Base-by-base conservation (phyloP, 92 coral and sea anemone genomes). In the Epizoanthus fatuus region DNA sequence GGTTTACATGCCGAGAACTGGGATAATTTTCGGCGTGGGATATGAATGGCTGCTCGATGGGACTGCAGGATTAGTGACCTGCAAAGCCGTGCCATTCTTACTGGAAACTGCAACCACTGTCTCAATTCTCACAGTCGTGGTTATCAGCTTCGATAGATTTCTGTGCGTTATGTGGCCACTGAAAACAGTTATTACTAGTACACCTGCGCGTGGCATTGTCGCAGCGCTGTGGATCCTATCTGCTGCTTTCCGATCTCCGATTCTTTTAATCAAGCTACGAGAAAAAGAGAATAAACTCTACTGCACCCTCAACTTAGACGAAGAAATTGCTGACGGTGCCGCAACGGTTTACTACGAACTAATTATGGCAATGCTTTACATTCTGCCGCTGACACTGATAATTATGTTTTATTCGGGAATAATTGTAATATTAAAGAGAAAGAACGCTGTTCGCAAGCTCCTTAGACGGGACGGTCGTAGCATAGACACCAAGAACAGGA, bases 81-180 rank as follows among this genome's bases (percentile, higher is more conserved):
- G 82, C 49, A 77, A 77, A 42, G 39, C 63, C 14, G 82, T 77
- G 3, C 82, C 82, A 2, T 77, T 77, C 63, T 44, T 77, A 16
- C 42, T 77, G 13, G 82, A 77, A 77, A 77, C 82, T 10, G 82
- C 82, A 12, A 77, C 82, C 39, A 77, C 82, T 1, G 82, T 77
- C 29, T 77, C 82, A 0, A 77, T 77, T 37, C 65, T 77, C 35
- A 77, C 82, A 10, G 54, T 77, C 7, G 82, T 77, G 7, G 58
- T 60, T 13, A 77, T 77, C 44, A 77, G 82, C 29, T 44, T 77
- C 3, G 82, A 77, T 4, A 60, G 82, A 42, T 77, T 77, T 58
- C 57, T 77, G 39, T 77, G 69, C 11, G 82, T 77, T 40, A 59
- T 77, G 8, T 77, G 62, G 3, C 92, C 92, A 4, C 13, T 77